Conservation (phyloP, 2,888 invertebrate genomes). For the Operophtera brumata region DNA sequence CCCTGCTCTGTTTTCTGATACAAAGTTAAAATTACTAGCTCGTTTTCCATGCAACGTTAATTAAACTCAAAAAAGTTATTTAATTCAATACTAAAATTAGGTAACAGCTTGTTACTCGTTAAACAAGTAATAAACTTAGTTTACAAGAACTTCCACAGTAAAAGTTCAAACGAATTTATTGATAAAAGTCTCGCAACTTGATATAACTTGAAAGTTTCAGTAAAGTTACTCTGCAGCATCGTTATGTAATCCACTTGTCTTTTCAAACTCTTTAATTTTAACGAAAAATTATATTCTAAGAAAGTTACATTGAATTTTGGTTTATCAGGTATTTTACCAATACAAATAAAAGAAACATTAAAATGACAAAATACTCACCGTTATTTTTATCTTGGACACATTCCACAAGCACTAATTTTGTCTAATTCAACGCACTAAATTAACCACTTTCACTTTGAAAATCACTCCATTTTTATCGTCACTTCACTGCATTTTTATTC, state of each 20-base stretch:
- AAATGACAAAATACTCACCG: conserved; percentile 29
- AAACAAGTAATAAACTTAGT: not conserved
- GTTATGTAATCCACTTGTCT: not conserved
- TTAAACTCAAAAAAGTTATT: not conserved
- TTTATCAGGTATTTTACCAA: not conserved
- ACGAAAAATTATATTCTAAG: too few relatives aligned
- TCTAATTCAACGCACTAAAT: conserved; percentile 5
- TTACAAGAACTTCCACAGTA: not conserved
- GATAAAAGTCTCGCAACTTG: not conserved
- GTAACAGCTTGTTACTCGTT: not conserved
- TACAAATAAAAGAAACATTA: too few relatives aligned
- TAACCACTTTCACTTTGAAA: conserved; percentile 3
- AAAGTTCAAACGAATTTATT: conserved; percentile 12
- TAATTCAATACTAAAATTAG: not conserved
- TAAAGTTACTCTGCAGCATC: not conserved
- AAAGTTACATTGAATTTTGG: too few relatives aligned
- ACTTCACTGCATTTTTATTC: conserved; percentile 41
- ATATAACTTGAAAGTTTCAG: conserved; percentile 3
- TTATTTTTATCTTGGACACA: conserved; percentile 21
- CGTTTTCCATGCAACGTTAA: too few relatives aligned
- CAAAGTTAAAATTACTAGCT: too few relatives aligned
- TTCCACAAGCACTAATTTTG: conserved; percentile 21
- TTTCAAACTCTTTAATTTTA: not conserved
- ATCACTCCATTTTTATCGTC: conserved; percentile 24
- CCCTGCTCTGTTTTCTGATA: too few relatives aligned